These are phyloP conservation scores for Aramus guarauna DNA, from an alignment of 2,113 vertebrate genomes.

Conservation along the genomic window DNA sequence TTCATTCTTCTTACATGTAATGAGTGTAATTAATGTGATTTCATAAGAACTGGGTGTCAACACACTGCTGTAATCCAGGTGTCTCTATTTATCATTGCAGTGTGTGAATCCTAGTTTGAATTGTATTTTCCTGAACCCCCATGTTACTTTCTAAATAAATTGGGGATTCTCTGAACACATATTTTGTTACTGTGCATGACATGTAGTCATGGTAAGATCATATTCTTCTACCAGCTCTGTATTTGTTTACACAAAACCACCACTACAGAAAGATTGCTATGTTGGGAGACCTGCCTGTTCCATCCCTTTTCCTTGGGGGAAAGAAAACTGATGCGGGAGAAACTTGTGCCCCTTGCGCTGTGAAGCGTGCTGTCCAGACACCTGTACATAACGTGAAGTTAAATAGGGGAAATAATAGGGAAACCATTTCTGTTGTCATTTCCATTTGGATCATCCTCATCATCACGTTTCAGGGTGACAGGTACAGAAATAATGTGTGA, in stretches of 20 bases:
- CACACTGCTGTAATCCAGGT: not conserved
- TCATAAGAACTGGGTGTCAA: not conserved
- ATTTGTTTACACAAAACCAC: not conserved
- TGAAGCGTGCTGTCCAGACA: constrained; percentile 38
- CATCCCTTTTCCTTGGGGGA: not conserved
- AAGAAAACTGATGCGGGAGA: not conserved
- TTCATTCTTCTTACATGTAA: not conserved
- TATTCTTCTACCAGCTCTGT: not conserved
- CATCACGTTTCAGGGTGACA: constrained; percentile 68
- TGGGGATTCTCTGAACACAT: not conserved
- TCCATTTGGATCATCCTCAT: constrained; percentile 65
- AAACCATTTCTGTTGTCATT: constrained; percentile 58
- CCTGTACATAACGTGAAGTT: constrained; percentile 66
- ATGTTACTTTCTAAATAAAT: not conserved
- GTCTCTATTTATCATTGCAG: not conserved
- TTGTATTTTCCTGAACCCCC: not conserved
- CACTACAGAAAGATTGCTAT: not conserved
- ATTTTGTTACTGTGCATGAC: not conserved
- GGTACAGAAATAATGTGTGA: constrained; percentile 66
- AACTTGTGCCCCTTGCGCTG: not conserved
- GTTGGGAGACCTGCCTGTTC: not conserved
- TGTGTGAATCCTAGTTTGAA: not conserved
- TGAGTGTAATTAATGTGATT: constrained; percentile 8
- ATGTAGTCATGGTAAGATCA: rapidly evolving
- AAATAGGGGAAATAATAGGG: constrained; percentile 61